Conservation (phyloP, 35 echinoderm and acorn worm genomes). For the Lytechinus variegatus region DNA sequence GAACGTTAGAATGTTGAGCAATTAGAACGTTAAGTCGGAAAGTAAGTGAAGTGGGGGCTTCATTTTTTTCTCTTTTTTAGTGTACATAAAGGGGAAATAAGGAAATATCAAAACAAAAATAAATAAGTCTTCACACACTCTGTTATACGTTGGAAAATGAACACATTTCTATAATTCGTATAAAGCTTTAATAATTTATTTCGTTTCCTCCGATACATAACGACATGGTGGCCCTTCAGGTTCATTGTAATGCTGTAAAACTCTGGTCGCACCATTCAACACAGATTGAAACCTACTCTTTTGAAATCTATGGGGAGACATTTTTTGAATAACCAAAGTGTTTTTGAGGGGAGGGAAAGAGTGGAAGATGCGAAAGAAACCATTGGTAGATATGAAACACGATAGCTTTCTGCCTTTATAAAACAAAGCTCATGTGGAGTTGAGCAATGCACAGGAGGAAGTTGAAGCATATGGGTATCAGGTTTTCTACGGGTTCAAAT, state of each 20-base stretch:
- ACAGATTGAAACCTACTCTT: background rate
- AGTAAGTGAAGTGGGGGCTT: no score
- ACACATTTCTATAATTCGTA: background rate
- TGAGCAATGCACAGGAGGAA: constrained; percentile 15
- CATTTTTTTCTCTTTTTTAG: background rate
- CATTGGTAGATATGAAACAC: constrained; percentile 5
- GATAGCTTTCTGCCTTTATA: constrained; percentile 28
- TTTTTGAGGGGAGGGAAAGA: background rate
- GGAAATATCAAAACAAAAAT: no score
- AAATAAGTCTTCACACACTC: background rate
- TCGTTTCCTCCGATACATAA: background rate
- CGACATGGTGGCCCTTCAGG: background rate
- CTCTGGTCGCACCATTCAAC: constrained; percentile 1
- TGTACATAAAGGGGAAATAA: no score
- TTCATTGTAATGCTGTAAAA: background rate
- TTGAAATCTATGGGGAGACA: constrained; percentile 22
- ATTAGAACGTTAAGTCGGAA: no score
- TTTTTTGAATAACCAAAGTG: constrained; percentile 39
- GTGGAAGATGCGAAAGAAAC: background rate
- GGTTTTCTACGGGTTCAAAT: constrained; percentile 24
- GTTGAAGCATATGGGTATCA: constrained; percentile 21
- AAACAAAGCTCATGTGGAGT: constrained; percentile 16
- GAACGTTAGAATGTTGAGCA: no score
- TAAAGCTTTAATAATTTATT: background rate
- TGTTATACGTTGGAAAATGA: background rate